Base-by-base conservation (phyloP, 37 sponge, comb jelly and placozoan species). In the Amphimedon queenslandica region DNA sequence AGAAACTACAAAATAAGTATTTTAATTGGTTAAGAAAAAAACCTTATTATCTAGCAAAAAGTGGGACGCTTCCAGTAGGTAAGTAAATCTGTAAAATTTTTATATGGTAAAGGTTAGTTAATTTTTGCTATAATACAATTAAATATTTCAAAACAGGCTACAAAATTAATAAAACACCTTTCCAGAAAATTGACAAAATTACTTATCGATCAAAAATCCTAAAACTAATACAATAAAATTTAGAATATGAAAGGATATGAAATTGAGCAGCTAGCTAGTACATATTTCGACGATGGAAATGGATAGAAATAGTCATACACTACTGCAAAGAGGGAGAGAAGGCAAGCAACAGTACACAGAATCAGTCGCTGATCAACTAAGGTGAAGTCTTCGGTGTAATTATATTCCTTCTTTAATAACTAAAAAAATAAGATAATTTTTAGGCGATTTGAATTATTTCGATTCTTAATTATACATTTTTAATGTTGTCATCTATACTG, bases 291-390 rank as follows among this genome's bases (percentile, higher is more conserved):
- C n/a, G 53, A 27, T 24, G 92, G 92, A 53, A 91, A 87, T 1
- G 92, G 88, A 34, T 60, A 71, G 61, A 91, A 25, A 47, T 91
- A 91, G 75, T 91, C 92, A 32, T 91, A 91, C 34, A 41, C 73
- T 13, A 91, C 74, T 40, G 88, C 92, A 79, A 87, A 79, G 8
- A 72, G 64, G 16, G 92, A 91, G 75, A 91, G 83, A 10, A 18
- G 1, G 47, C 92, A 91, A 35, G 92, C 88, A 16, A 87, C 28
- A 1, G 92, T 80, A 47, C 92, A 83, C 24, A 91, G 57, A 53
- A 42, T 42, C 2, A 91, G 84, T 30, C 78, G 75, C 1, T 10
- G 23, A 70, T 91, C 92, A 43, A 76, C 42, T 18, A 91, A 40
- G 0, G 24, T 63, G 57, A 70, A 79, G 64, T 83, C 77, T 60